phyloP scores from a whole-genome alignment of 2,797 vertebrate genomes.

The Acridotheres tristis region DNA sequence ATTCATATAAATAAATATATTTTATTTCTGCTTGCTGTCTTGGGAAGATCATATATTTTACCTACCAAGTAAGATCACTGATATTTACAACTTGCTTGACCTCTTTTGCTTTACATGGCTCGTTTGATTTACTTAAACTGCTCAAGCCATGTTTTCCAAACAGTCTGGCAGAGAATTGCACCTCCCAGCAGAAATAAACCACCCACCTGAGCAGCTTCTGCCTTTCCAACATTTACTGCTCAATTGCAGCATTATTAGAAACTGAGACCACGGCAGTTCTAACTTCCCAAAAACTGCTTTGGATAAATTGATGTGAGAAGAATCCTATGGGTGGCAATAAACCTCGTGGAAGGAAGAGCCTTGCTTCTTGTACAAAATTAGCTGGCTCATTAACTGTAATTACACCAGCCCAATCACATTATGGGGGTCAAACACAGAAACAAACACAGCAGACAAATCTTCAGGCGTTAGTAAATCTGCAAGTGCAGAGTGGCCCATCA shows the following conservation, averaged over 20 bases:
- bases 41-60: neutral
- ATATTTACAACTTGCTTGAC: neutral
- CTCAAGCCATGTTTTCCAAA: neutral
- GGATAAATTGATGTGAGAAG: neutral
- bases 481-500: neutral
- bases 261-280: neutral
- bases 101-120: neutral
- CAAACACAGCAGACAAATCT: conserved; percentile 34
- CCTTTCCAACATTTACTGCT: neutral
- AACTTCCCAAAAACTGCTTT: neutral
- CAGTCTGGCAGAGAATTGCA: neutral
- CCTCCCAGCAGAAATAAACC: conserved; percentile 3
- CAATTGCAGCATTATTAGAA: neutral
- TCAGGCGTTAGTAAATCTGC: neutral
- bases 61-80: neutral
- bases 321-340: conserved; percentile 35
- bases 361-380: conserved; percentile 37
- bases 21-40: neutral
- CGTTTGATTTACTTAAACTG: neutral
- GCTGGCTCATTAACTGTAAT: conserved; percentile 27
- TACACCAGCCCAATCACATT: neutral
- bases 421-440: conserved; percentile 10
- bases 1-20: neutral
- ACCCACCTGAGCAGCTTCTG: neutral
- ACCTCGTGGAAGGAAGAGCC: conserved; percentile 1